A percentile compares a stretch with the other conserved stretches of the same genome.
Conservation (phyloP, 2,888 invertebrate species). For the Thera obeliscata region DNA sequence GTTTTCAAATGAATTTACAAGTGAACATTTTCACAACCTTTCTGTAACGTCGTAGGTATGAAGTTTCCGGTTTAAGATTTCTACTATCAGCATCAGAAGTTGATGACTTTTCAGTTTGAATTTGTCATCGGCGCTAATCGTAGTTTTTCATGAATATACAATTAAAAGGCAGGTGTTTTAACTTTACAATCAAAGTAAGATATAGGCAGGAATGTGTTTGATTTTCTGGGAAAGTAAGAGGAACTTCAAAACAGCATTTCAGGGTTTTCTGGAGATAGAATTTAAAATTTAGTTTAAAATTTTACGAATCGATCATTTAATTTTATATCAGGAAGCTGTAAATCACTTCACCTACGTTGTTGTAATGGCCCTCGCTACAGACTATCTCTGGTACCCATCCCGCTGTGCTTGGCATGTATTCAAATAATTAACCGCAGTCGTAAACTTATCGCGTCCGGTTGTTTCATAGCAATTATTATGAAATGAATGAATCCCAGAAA, state of each 20-base stretch:
- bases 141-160: too few relatives aligned
- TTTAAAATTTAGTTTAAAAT: too few relatives aligned
- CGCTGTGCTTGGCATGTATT: slow-evolving; percentile 16
- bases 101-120: too few relatives aligned
- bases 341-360: background rate
- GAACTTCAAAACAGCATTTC: background rate
- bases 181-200: too few relatives aligned
- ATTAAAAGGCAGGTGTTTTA: too few relatives aligned
- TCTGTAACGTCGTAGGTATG: too few relatives aligned
- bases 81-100: too few relatives aligned
- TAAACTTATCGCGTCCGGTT: slow-evolving; percentile 9
- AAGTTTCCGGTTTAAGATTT: too few relatives aligned
- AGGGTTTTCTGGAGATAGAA: background rate
- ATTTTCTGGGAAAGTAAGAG: too few relatives aligned
- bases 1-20: background rate
- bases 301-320: background rate
- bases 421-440: slow-evolving; percentile 12
- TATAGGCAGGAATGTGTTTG: too few relatives aligned
- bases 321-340: background rate
- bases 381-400: background rate
- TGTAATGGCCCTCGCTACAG: background rate
- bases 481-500: slow-evolving; percentile 3
- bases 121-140: too few relatives aligned
- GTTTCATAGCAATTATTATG: slow-evolving; percentile 7
- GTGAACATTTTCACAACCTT: too few relatives aligned